Evolutionary conservation across 2,113 vertebrate species (phyloP).

Genomic region (Lamprotornis superbus): DNA sequence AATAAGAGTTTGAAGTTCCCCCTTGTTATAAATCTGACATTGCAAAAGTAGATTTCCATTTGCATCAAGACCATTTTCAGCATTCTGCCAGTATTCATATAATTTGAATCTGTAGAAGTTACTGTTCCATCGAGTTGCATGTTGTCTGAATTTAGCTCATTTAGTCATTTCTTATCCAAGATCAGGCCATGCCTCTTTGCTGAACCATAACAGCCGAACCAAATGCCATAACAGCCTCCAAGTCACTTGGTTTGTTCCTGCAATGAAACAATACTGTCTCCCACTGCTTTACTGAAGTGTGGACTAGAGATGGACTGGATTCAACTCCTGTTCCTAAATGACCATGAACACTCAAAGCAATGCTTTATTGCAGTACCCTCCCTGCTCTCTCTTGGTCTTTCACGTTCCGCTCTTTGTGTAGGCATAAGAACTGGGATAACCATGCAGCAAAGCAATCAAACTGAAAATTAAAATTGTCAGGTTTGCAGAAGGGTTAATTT

Average conservation of each 20-base stretch:
- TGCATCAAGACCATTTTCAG: not conserved
- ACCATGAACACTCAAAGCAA: not conserved
- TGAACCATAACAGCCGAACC: not conserved
- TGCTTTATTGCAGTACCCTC: not conserved
- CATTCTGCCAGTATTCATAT: not conserved
- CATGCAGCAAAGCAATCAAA: not conserved
- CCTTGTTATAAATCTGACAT: not conserved
- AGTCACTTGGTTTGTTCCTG: not conserved
- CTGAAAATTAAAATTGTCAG: not conserved
- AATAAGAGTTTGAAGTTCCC: not conserved
- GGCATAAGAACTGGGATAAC: not conserved
- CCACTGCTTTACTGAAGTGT: not conserved
- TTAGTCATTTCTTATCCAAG: not conserved
- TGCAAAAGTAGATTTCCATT: not conserved
- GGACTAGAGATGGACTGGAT: not conserved
- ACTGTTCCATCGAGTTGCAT: not conserved
- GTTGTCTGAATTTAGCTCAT: not conserved
- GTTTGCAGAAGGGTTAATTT: not conserved
- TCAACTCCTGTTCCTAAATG: not conserved
- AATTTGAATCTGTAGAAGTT: not conserved
- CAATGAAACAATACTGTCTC: not conserved
- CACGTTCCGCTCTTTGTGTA: not conserved
- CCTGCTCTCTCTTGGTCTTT: not conserved
- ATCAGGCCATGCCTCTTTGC: not conserved
- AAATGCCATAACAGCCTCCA: not conserved